A percentile compares a stretch with the other conserved stretches of the same genome.
Conservation (phyloP, 2,888 invertebrate species). For the Drosophila limbata region DNA sequence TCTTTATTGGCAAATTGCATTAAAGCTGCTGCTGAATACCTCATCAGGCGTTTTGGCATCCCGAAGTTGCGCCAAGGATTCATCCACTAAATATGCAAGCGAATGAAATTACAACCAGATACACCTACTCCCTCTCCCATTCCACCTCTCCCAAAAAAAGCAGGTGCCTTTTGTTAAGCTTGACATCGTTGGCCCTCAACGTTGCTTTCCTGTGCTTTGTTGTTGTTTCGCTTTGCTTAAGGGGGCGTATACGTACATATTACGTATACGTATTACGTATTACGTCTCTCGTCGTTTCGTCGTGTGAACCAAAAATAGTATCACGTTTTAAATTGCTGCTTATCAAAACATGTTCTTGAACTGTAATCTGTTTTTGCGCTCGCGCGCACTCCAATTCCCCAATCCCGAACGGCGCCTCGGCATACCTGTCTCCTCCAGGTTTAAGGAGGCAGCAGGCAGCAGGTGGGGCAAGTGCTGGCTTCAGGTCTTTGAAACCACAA, state of each 20-base stretch:
- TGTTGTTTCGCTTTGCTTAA: slow-evolving; percentile 6
- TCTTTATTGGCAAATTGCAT: slow-evolving; percentile 59
- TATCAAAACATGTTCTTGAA: slow-evolving; percentile 81
- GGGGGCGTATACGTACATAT: slow-evolving; percentile 24
- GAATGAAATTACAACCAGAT: slow-evolving; percentile 63
- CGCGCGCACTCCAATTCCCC: slow-evolving; percentile 50
- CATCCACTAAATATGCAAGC: slow-evolving; percentile 62
- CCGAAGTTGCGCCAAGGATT: slow-evolving; percentile 25
- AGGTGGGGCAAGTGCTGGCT: not conserved
- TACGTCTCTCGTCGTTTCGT: slow-evolving; percentile 21
- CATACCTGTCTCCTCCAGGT: slow-evolving; percentile 34
- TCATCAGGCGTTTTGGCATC: slow-evolving; percentile 44
- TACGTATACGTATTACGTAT: slow-evolving; percentile 20
- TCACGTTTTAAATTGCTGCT: slow-evolving; percentile 83
- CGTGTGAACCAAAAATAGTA: slow-evolving; percentile 77
- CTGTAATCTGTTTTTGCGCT: slow-evolving; percentile 80
- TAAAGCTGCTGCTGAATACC: slow-evolving; percentile 42
- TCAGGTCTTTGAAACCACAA: slow-evolving; percentile 45
- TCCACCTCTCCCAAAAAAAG: not conserved
- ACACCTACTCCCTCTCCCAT: slow-evolving; percentile 2
- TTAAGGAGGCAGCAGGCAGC: not conserved
- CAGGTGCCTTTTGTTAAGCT: slow-evolving; percentile 53
- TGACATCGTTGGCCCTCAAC: slow-evolving; percentile 5
- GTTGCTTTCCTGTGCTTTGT: slow-evolving; percentile 16
- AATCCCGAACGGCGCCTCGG: slow-evolving; percentile 38